Conservation (phyloP, 2,797 vertebrate species). For the Moxostoma hubbsi region DNA sequence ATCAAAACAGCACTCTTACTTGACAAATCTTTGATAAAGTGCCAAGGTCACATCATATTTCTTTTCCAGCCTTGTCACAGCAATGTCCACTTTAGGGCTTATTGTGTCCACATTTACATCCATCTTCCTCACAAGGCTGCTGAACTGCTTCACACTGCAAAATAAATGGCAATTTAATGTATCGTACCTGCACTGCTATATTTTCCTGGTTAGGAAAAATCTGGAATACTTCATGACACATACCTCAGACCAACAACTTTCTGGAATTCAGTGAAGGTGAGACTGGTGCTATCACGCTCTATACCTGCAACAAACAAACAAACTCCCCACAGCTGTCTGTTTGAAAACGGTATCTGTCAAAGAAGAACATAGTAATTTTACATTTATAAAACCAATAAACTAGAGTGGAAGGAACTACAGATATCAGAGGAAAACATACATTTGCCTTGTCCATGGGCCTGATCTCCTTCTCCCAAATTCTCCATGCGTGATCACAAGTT, state of each 20-base stretch:
- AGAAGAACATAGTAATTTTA: background rate
- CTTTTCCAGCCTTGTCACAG: slow-evolving; percentile 87
- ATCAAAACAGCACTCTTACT: slow-evolving; percentile 76
- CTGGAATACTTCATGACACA: slow-evolving; percentile 50
- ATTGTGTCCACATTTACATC: slow-evolving; percentile 91
- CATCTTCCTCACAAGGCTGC: slow-evolving; percentile 85
- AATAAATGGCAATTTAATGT: slow-evolving; percentile 44
- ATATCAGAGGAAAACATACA: slow-evolving; percentile 74
- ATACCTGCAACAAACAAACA: slow-evolving; percentile 89
- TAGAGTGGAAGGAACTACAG: background rate
- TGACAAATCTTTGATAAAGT: slow-evolving; percentile 94
- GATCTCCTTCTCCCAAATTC: slow-evolving; percentile 81
- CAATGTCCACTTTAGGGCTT: slow-evolving; percentile 91
- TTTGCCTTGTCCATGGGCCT: slow-evolving; percentile 75
- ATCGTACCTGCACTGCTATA: background rate
- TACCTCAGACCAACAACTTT: slow-evolving; percentile 89
- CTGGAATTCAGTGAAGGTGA: slow-evolving; percentile 90
- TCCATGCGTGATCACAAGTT: slow-evolving; percentile 88
- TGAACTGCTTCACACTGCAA: slow-evolving; percentile 85
- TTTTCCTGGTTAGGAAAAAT: background rate
- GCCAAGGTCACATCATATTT: slow-evolving; percentile 89
- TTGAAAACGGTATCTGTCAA: slow-evolving; percentile 73
- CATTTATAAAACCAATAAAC: background rate
- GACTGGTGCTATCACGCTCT: slow-evolving; percentile 84
- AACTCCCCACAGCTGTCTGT: slow-evolving; percentile 85